Conservation (phyloP, 2,888 invertebrate species). For the Caradrina clavipalpis region DNA sequence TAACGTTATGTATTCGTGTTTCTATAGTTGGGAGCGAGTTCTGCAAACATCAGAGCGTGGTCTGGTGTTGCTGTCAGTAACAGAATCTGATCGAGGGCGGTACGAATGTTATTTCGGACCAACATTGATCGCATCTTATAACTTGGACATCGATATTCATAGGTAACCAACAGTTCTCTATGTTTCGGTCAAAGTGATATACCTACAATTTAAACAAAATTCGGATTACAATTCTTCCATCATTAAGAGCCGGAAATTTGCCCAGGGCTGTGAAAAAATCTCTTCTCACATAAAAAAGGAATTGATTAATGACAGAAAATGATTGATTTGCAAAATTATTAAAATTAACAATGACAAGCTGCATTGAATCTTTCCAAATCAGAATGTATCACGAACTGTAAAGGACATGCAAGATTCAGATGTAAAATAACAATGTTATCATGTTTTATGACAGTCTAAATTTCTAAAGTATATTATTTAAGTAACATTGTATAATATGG, state of each 20-base stretch:
- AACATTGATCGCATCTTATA: slow-evolving; percentile 90
- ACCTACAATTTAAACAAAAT: no score
- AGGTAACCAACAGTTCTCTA: slow-evolving; percentile 73
- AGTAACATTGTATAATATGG: background rate
- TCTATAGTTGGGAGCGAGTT: slow-evolving; percentile 89
- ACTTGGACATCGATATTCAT: slow-evolving; percentile 91
- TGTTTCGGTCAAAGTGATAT: background rate
- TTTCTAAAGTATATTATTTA: background rate
- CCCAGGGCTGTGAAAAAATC: background rate
- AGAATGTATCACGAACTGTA: background rate
- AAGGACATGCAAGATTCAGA: background rate
- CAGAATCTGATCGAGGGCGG: slow-evolving; percentile 91
- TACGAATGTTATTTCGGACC: slow-evolving; percentile 92
- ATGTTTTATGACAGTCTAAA: no score
- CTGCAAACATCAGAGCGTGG: slow-evolving; percentile 91
- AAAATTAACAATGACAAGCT: background rate
- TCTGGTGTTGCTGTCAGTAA: slow-evolving; percentile 91
- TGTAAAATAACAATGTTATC: background rate
- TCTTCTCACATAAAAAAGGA: background rate
- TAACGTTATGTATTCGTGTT: slow-evolving; percentile 26
- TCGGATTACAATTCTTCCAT: no score
- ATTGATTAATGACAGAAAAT: no score
- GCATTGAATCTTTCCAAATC: background rate
- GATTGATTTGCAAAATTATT: slow-evolving; percentile 2
- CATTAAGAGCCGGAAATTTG: no score